phyloP scores from a whole-genome alignment of 2,888 invertebrate genomes.

The Calameuta pallipes region DNA sequence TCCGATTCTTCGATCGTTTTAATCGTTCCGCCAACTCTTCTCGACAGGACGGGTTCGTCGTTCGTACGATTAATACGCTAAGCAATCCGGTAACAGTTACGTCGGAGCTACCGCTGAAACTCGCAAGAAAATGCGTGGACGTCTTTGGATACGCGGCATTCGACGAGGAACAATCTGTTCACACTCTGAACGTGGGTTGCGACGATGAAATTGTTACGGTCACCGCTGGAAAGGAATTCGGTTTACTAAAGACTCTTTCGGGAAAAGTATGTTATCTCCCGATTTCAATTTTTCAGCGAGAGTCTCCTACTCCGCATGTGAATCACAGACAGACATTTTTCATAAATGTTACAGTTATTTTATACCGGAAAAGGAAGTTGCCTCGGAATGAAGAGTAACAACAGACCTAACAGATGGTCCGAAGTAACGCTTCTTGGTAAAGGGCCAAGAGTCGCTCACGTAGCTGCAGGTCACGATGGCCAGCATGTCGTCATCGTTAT shows the following conservation, averaged over 20 bases:
- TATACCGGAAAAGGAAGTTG: constrained; percentile 89
- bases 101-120: constrained; percentile 75
- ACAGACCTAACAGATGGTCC: constrained; percentile 72
- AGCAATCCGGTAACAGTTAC: constrained; percentile 71
- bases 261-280: constrained; percentile 75
- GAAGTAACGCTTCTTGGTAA: constrained; percentile 75
- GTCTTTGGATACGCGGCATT: constrained; percentile 79
- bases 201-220: constrained; percentile 86
- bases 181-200: constrained; percentile 68
- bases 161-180: constrained; percentile 73
- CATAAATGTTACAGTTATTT: constrained; percentile 71
- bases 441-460: constrained; percentile 78
- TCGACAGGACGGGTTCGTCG: constrained; percentile 81
- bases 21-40: neutral
- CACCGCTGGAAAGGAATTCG: constrained; percentile 91
- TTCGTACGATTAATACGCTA: constrained; percentile 77
- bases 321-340: neutral
- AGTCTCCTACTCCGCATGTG: neutral
- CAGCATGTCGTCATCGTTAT: constrained; percentile 91
- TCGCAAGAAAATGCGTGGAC: constrained; percentile 83
- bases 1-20: neutral
- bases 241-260: constrained; percentile 82
- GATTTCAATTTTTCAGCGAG: neutral
- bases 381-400: constrained; percentile 82
- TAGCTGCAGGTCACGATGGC: constrained; percentile 94